A percentile compares a stretch with the other conserved stretches of the same genome.
These are phyloP conservation scores for Drosophila limbata DNA, from an alignment of 2,888 invertebrate genomes.

Conservation along the genomic window DNA sequence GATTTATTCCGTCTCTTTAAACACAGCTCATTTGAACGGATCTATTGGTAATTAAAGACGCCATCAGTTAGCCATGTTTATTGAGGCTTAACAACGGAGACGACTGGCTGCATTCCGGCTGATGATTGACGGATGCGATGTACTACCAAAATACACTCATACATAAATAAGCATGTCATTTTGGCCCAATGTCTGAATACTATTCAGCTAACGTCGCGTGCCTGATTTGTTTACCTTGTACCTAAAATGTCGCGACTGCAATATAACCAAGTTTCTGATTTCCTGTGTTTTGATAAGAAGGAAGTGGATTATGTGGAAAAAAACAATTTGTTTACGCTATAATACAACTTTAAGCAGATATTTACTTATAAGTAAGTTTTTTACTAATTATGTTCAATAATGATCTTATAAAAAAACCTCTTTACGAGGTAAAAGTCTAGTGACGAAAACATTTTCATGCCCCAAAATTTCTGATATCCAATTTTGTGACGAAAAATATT, in stretches of 20 bases:
- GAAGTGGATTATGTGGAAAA: constrained; percentile 13
- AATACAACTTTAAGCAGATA: neutral
- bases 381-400: no score
- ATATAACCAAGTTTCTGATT: constrained; percentile 11
- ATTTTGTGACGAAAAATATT: no score
- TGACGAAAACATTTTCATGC: no score
- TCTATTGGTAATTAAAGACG: constrained; percentile 13
- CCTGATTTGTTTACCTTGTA: constrained; percentile 22
- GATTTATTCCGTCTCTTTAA: neutral
- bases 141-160: constrained; percentile 4
- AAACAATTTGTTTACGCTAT: neutral
- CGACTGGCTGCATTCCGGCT: constrained; percentile 13
- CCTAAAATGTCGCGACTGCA: constrained; percentile 31
- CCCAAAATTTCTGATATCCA: no score
- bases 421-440: no score
- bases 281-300: constrained; percentile 15
- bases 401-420: no score
- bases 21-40: neutral
- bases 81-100: constrained; percentile 12
- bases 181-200: constrained; percentile 13
- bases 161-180: constrained; percentile 12
- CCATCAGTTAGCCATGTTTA: constrained; percentile 12
- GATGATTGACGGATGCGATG: constrained; percentile 12
- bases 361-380: no score
- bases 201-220: constrained; percentile 13